Base-by-base conservation (phyloP, 2,113 vertebrate species). In the Takifugu flavidus region DNA sequence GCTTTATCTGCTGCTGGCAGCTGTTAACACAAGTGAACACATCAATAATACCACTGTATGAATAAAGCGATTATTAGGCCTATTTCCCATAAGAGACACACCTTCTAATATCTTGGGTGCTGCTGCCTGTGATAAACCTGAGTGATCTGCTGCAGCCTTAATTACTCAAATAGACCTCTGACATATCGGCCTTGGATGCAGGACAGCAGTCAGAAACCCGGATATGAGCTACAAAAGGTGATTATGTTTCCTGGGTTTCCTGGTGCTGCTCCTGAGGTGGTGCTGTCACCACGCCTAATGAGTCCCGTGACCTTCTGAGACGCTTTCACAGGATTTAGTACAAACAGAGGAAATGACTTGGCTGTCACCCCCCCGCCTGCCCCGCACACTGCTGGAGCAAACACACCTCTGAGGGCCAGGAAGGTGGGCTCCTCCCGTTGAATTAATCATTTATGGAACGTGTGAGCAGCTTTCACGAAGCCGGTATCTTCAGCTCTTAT, bases 331-430 rank as follows among this genome's bases (percentile, higher is more conserved):
- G 49, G 57, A 59, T 75, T 76, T 59, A 64, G 54, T 75, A 71
- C 72, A 80, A 85, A 87, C 60, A 82, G 70, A 51, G 61, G 75
- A 86, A 88, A 85, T 78, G 70, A 69, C 68, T 79, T 63, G 51
- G 51, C 39, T 29, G 31, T 72, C 4, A 70, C 75, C 80, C 78
- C 72, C 59, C 61, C 49, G 49, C 53, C 60, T 72, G 2, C 74
- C 74, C 72, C 75, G 53, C 34, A 81, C 72, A n/a, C 66, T 27
- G 72, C 68, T 62, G 57, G 51, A 25, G 78, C 59, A 42, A 62
- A 69, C 2, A 3, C 45, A 34, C 31, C 31, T 34, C 43, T n/a
- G 29, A 47, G 20, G 47, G 64, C 34, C 53, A 46, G 63, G 56
- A 67, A 61, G 70, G 46, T 39, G 50, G 20, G 49, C 26, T 71